Evolutionary conservation across 2,888 invertebrate genomes (phyloP).

Genomic region (Holacanthella duospinosa): DNA sequence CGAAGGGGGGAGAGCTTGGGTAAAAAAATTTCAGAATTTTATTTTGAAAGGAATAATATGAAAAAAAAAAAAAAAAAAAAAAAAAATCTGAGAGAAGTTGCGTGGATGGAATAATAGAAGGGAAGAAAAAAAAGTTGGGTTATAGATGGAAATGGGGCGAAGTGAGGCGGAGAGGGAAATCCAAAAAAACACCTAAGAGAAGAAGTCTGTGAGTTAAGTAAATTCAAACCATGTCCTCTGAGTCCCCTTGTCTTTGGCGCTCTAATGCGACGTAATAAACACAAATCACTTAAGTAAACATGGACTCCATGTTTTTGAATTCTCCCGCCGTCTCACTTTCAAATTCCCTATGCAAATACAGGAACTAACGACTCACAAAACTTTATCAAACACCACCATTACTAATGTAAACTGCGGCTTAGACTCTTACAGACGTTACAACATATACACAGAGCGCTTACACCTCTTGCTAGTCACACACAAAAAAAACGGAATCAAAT

Average conservation of each 20-base stretch:
- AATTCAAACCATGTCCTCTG: constrained; percentile 1
- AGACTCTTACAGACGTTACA: too few species aligned
- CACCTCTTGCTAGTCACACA: too few species aligned
- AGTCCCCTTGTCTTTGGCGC: neutral
- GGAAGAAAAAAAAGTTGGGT: neutral
- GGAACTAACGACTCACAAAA: neutral
- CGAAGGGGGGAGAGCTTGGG: neutral
- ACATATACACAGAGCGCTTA: too few species aligned
- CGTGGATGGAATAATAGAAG: neutral
- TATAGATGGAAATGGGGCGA: neutral
- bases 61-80: neutral
- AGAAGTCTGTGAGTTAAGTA: neutral
- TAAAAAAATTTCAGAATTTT: neutral
- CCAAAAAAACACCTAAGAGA: neutral
- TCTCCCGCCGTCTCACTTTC: neutral
- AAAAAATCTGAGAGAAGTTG: neutral
- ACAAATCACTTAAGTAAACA: neutral
- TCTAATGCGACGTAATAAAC: constrained; percentile 3
- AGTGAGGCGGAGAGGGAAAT: neutral
- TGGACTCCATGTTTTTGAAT: too few species aligned
- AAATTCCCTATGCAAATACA: constrained; percentile 1
- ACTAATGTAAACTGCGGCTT: too few species aligned
- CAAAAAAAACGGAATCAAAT: too few species aligned
- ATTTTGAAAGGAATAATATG: neutral
- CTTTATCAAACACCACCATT: neutral